Evolutionary conservation across 1,140 invertebrate species (phyloP).

Genomic region (Nylanderia fulva): DNA sequence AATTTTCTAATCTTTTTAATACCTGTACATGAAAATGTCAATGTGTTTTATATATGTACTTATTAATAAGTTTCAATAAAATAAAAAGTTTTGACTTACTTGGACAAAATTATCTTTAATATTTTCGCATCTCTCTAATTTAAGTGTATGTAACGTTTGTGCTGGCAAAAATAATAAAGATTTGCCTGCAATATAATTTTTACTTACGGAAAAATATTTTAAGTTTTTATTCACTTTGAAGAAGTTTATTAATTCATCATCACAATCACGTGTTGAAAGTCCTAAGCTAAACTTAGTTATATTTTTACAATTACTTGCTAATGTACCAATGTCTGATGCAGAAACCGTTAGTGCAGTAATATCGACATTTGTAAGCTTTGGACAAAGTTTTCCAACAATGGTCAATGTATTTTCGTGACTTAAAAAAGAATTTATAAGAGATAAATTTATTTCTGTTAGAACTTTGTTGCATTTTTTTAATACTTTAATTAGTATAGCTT

Average conservation of each 20-base stretch:
- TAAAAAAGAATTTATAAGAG: constrained; percentile 62
- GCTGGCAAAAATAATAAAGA: constrained; percentile 76
- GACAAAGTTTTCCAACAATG: constrained; percentile 80
- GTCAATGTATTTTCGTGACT: constrained; percentile 78
- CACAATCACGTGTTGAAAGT: constrained; percentile 71
- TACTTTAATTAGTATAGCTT: constrained; percentile 77
- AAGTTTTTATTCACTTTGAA: constrained; percentile 79
- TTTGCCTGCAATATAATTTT: constrained; percentile 74
- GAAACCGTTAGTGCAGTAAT: constrained; percentile 76
- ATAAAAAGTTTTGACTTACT: constrained; percentile 66
- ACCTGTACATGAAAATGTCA: constrained; percentile 62
- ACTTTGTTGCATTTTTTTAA: constrained; percentile 80
- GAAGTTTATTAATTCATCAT: constrained; percentile 79
- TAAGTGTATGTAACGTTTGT: constrained; percentile 76
- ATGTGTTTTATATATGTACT: not conserved
- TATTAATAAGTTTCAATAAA: not conserved
- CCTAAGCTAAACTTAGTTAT: constrained; percentile 78
- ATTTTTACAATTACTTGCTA: constrained; percentile 75
- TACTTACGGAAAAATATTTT: constrained; percentile 71
- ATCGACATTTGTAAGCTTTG: constrained; percentile 79
- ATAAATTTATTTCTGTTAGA: constrained; percentile 77
- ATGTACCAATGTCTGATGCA: constrained; percentile 76
- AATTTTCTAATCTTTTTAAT: constrained; percentile 67
- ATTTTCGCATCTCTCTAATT: constrained; percentile 69
- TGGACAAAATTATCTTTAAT: constrained; percentile 19